Conservation (phyloP, 2,888 invertebrate genomes). For the Rugalucina vietnamica region DNA sequence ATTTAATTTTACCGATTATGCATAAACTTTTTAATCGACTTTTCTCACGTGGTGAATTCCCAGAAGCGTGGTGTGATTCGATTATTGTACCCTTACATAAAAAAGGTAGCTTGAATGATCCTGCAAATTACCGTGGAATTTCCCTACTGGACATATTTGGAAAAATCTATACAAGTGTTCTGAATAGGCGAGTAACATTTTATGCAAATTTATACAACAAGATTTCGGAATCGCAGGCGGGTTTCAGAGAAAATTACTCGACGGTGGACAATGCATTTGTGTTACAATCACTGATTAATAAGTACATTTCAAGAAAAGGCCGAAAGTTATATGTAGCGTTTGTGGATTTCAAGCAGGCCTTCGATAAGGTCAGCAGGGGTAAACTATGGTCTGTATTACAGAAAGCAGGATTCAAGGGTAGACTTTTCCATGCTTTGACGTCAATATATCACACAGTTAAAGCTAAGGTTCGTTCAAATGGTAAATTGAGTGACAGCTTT, state of each 20-base stretch:
- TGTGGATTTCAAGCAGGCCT: background rate
- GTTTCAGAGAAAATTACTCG: slow-evolving; percentile 11
- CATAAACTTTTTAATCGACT: background rate
- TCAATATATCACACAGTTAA: slow-evolving; percentile 19
- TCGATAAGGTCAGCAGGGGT: background rate
- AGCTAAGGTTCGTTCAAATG: slow-evolving; percentile 18
- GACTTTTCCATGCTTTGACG: background rate
- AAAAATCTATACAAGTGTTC: background rate
- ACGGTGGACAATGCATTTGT: slow-evolving; percentile 15
- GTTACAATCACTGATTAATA: background rate
- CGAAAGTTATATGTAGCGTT: background rate
- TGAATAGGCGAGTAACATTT: background rate
- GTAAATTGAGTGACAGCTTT: background rate
- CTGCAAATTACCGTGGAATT: background rate
- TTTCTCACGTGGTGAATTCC: background rate
- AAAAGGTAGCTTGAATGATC: background rate
- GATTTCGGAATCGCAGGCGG: slow-evolving; percentile 1
- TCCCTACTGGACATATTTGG: background rate
- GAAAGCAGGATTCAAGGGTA: background rate
- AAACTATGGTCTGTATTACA: background rate
- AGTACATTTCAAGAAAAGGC: background rate
- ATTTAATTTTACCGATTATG: background rate
- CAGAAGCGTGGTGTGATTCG: background rate
- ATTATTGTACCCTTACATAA: background rate
- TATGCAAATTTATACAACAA: background rate